These are phyloP conservation scores for Harmothoe impar DNA, from an alignment of 2,888 invertebrate species.

Conservation along the genomic window DNA sequence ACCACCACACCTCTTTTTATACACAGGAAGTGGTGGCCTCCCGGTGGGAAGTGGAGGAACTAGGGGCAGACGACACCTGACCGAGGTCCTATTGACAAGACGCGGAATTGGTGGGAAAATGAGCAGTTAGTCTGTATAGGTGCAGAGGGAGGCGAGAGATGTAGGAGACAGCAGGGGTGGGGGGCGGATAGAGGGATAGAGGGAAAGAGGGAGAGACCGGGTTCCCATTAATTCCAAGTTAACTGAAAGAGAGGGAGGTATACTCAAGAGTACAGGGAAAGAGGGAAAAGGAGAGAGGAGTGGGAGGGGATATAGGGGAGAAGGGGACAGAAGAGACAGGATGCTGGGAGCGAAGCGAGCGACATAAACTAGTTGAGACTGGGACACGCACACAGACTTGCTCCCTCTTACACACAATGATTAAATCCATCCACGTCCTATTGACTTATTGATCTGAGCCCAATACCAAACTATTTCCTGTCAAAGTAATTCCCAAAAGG, in stretches of 20 bases:
- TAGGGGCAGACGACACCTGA: constrained; percentile 8
- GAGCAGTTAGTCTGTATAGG: too few species aligned
- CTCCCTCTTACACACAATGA: background rate
- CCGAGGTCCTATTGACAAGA: background rate
- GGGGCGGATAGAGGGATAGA: too few species aligned
- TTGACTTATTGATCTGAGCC: background rate
- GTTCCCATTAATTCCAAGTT: too few species aligned
- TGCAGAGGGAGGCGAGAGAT: too few species aligned
- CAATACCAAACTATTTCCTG: background rate
- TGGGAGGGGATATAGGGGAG: too few species aligned
- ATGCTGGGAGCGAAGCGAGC: background rate
- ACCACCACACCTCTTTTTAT: background rate
- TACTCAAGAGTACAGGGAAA: too few species aligned
- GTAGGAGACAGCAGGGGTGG: too few species aligned
- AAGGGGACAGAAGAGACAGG: background rate
- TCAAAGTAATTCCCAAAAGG: background rate
- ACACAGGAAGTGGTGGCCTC: background rate
- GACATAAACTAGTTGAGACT: too few species aligned
- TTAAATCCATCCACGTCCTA: background rate
- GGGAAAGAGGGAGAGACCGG: too few species aligned
- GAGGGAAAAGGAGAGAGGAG: too few species aligned
- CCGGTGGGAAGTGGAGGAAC: background rate
- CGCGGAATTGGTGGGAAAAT: background rate
- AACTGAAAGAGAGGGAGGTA: too few species aligned
- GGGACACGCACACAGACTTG: background rate